Evolutionary conservation across 2,888 invertebrate species (phyloP), one percentile per base, ranked within the genome.

Genomic region (Thelaira solivaga): DNA sequence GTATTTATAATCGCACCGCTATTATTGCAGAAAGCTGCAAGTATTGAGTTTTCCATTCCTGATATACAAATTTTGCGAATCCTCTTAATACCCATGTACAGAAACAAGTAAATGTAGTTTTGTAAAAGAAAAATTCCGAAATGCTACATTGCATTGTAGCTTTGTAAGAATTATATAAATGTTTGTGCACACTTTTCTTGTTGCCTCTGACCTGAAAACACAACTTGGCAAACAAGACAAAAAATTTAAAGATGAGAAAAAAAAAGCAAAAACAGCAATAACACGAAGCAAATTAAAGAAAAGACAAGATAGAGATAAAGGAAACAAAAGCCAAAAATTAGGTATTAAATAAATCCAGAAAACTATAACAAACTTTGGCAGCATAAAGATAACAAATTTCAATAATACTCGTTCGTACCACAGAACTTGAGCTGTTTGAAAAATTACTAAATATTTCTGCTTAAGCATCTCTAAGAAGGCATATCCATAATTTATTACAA

Each of bases 201-300:
- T 77, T 84, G 81, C 82, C 82, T 84, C 83, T 86, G 87, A 86
- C 87, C 86, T 83, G 84, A 85, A 86, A 86, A 86, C 86, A 86
- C 83, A 85, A 83, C 87, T 83, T 80, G 80, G 80, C 84, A 80
- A 81, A 65, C 74, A 68, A 81, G 62, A 76, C 72, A 78, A 65
- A 45, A 69, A 77, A 59, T 68, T 69, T 76, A 65, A 45, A 69
- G 76, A 59, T 68, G 51, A 73, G 53, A 22, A 53, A 53, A 61
- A 69, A 55, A 47, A 67, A 61, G 34, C 20, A 65, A 41, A 39
- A n/a, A n/a, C n/a, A 16, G 67, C 10, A 31, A 57, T 11, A 18
- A 73, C 8, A 53, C 10, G 59, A 20, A 65, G 20, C 18, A 59
- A 49, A 47, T 22, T 47, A 47, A 18, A 59, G 13, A 26, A 51